phyloP scores from a whole-genome alignment of 2,113 vertebrate species.

The Aleadryas rufinucha region DNA sequence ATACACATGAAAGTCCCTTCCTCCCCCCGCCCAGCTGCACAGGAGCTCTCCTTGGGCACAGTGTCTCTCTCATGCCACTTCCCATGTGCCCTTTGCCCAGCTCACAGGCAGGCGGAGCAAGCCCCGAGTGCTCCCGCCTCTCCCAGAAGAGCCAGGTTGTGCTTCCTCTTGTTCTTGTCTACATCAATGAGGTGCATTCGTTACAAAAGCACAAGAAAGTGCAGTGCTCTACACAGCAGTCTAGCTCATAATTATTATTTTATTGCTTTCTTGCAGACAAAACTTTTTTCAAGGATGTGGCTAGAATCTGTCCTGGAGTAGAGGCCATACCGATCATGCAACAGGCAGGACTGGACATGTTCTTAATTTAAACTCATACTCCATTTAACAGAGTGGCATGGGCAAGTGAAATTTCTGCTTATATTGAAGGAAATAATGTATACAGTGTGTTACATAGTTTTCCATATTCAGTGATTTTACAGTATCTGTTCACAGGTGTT shows the following conservation, averaged over 20 bases:
- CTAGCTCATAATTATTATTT: neutral
- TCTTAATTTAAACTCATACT: neutral
- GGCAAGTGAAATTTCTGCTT: neutral
- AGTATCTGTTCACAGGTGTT: neutral
- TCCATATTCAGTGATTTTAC: neutral
- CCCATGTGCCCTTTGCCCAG: neutral
- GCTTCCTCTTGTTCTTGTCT: neutral
- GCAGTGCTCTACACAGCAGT: neutral
- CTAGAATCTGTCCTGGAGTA: neutral
- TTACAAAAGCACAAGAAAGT: neutral
- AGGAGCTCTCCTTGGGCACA: neutral
- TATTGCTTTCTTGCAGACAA: conserved; percentile 11
- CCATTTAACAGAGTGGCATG: neutral
- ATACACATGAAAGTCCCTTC: neutral
- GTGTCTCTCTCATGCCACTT: neutral
- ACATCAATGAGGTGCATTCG: neutral
- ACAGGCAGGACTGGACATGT: neutral
- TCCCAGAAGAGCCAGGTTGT: neutral
- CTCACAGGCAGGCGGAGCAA: neutral
- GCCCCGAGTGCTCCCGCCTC: neutral
- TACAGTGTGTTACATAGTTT: neutral
- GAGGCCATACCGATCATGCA: neutral
- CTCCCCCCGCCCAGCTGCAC: neutral
- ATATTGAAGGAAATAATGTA: neutral
- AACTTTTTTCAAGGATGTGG: neutral